A percentile compares a stretch with the other conserved stretches of the same genome.
Conservation (phyloP, 2,888 invertebrate species). For the Orthonevra nobilis region DNA sequence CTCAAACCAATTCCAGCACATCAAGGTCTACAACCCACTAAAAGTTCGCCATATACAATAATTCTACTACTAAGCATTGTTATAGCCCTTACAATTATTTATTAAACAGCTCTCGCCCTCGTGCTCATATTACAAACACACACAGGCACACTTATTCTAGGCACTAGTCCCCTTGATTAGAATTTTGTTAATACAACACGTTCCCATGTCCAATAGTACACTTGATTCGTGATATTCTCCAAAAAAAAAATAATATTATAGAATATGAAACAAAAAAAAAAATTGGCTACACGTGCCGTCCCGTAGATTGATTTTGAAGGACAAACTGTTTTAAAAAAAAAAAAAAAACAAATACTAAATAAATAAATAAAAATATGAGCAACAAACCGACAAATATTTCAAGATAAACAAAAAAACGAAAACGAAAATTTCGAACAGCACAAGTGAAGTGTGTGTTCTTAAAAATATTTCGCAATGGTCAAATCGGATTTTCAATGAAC, state of each 20-base stretch:
- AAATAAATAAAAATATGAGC: too few species aligned
- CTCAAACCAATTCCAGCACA: not conserved
- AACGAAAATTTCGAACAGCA: not conserved
- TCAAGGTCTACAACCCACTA: conserved; percentile 12
- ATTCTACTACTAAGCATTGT: too few species aligned
- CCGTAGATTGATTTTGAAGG: conserved; percentile 45
- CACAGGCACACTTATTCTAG: not conserved
- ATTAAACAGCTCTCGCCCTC: not conserved
- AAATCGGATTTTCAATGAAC: not conserved
- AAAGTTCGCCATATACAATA: not conserved
- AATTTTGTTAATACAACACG: conserved; percentile 45
- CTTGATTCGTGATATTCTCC: conserved; percentile 17
- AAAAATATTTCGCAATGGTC: not conserved
- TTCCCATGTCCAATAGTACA: conserved; percentile 11
- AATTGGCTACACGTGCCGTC: conserved; percentile 44
- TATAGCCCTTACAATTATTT: conserved; percentile 4
- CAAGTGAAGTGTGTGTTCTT: conserved; percentile 2
- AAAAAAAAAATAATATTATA: not conserved
- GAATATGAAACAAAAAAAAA: conserved; percentile 7
- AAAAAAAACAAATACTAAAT: conserved; percentile 4
- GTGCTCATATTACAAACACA: not conserved
- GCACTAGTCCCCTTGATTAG: conserved; percentile 27
- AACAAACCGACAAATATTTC: too few species aligned
- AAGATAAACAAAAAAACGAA: conserved; percentile 42
- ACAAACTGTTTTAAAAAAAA: conserved; percentile 26